phyloP scores from a whole-genome alignment of 2,888 invertebrate species.

The Neria commutata region DNA sequence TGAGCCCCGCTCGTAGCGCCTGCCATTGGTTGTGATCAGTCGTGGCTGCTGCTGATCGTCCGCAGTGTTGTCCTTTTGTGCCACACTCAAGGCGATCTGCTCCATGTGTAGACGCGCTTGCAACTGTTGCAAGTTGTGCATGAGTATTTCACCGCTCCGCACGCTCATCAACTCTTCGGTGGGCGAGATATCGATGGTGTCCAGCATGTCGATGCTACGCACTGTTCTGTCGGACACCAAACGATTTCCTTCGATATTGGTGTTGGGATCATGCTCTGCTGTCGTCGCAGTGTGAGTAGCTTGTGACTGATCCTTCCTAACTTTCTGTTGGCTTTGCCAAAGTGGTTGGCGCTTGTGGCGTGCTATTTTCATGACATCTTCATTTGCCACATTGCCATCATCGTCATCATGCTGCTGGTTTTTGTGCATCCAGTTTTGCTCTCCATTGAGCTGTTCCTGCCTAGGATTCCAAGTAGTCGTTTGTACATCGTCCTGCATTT shows the following conservation, averaged over 20 bases:
- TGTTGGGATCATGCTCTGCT: too few relatives aligned
- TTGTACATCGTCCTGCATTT: too few relatives aligned
- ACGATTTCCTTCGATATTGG: too few relatives aligned
- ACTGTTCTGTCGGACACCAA: neutral
- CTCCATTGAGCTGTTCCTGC: too few relatives aligned
- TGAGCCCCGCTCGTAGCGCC: conserved; percentile 25
- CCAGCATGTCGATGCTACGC: conserved; percentile 13
- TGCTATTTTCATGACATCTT: too few relatives aligned
- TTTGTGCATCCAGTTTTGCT: too few relatives aligned
- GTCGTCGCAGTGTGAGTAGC: neutral
- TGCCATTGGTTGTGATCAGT: conserved; percentile 33
- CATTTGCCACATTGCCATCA: neutral
- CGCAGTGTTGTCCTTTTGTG: conserved; percentile 19
- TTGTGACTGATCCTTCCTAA: neutral
- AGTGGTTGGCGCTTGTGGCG: too few relatives aligned
- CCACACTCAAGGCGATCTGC: conserved; percentile 20
- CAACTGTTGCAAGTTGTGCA: conserved; percentile 37
- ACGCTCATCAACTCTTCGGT: conserved; percentile 15
- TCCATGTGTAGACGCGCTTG: conserved; percentile 36
- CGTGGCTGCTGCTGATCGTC: conserved; percentile 11
- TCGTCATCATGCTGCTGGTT: neutral
- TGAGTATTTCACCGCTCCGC: conserved; percentile 21
- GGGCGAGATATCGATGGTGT: conserved; percentile 1
- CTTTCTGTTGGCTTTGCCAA: neutral
- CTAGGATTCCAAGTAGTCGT: too few relatives aligned